A percentile compares a stretch with the other conserved stretches of the same genome.
phyloP scores from a whole-genome alignment of 2,113 vertebrate species.

The Laticauda laticaudata region DNA sequence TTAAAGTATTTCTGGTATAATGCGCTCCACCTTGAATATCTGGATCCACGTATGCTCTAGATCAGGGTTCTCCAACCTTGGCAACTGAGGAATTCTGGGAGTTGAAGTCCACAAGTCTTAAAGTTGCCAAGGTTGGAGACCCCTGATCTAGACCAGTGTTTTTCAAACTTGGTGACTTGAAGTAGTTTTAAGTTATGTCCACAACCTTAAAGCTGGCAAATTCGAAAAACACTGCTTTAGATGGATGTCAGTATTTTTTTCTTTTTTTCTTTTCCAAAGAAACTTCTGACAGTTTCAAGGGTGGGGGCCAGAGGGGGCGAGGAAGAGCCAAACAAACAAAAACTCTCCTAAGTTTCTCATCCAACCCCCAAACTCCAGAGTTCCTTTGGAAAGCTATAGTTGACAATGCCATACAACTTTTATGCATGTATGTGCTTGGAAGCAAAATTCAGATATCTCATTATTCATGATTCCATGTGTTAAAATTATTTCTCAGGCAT shows the following conservation, averaged over 20 bases:
- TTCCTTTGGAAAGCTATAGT: background rate
- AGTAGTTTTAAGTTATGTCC: background rate
- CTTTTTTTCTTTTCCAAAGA: background rate
- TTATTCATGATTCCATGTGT: background rate
- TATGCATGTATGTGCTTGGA: background rate
- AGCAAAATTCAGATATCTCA: background rate
- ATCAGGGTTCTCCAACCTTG: too few species aligned
- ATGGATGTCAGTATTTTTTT: background rate
- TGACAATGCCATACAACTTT: background rate
- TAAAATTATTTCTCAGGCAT: background rate
- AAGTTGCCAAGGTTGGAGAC: too few species aligned
- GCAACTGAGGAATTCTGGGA: too few species aligned
- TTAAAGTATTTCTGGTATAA: background rate
- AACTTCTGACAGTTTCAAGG: background rate
- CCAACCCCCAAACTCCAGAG: background rate
- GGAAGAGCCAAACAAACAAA: background rate
- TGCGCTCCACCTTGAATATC: background rate
- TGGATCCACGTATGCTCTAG: background rate
- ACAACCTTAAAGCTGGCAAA: background rate
- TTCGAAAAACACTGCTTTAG: background rate
- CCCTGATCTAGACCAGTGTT: background rate
- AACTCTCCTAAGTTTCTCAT: background rate
- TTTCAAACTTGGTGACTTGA: background rate
- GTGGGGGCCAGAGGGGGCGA: background rate
- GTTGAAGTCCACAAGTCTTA: too few species aligned